Evolutionary conservation across 1,140 invertebrate genomes (phyloP).

Genomic region (Drosophila teissieri): DNA sequence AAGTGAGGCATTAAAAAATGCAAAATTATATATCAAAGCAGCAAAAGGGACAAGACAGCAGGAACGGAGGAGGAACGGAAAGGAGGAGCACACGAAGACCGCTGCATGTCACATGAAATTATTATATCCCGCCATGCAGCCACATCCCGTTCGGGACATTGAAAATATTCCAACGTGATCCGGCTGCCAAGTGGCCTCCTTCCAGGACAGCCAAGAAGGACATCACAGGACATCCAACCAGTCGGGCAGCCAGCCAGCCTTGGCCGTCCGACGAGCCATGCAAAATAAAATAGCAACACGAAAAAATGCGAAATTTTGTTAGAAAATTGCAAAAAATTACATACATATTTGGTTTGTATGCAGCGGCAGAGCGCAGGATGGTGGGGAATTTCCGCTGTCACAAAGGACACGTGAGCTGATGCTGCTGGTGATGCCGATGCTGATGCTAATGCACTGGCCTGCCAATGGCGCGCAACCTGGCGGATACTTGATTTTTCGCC

Average conservation of each 20-base stretch:
- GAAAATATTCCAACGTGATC: conserved; percentile 76
- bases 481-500: conserved; percentile 64
- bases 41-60: conserved; percentile 13
- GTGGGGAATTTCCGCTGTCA: conserved; percentile 18
- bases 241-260: conserved; percentile 24
- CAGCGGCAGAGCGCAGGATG: conserved; percentile 19
- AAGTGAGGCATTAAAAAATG: conserved; percentile 81
- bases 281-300: conserved; percentile 72
- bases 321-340: conserved; percentile 81
- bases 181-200: conserved; percentile 62
- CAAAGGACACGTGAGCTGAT: conserved; percentile 60
- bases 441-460: conserved; percentile 69
- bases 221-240: conserved; percentile 31
- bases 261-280: conserved; percentile 45
- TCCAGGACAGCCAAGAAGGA: conserved; percentile 22
- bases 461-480: conserved; percentile 21
- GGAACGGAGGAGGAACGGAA: background rate
- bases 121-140: conserved; percentile 69
- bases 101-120: conserved; percentile 79
- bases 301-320: conserved; percentile 79
- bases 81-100: conserved; percentile 8
- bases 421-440: no score
- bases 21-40: conserved; percentile 83
- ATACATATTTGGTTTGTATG: conserved; percentile 75
- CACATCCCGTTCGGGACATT: conserved; percentile 60